These are phyloP conservation scores for Lucilia sericata DNA, from an alignment of 1,140 invertebrate genomes.

Conservation along the genomic window DNA sequence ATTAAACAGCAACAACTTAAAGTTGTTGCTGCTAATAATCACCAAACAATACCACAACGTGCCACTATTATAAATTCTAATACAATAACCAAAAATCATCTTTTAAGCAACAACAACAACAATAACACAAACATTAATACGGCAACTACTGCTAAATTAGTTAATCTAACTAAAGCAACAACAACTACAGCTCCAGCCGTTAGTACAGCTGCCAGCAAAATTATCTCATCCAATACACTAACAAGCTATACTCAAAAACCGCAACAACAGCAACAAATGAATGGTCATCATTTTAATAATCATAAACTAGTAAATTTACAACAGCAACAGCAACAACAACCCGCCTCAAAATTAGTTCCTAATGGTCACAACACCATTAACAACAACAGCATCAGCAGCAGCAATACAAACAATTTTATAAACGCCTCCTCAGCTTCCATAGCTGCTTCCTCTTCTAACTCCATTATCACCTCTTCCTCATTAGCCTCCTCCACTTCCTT, in stretches of 20 bases:
- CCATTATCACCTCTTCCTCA: background rate
- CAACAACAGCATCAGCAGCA: slow-evolving; percentile 42
- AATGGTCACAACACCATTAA: slow-evolving; percentile 43
- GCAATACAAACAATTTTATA: slow-evolving; percentile 2
- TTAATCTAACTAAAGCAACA: background rate
- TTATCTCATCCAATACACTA: background rate
- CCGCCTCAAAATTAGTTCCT: slow-evolving; percentile 46
- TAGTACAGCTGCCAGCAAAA: background rate
- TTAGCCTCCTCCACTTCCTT: background rate
- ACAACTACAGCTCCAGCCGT: background rate
- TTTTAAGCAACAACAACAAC: slow-evolving; percentile 28
- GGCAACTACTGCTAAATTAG: background rate
- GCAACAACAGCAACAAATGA: slow-evolving; percentile 41
- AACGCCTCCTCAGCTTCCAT: background rate
- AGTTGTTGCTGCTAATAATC: background rate
- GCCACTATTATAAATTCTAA: slow-evolving; percentile 27
- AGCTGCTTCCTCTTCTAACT: background rate
- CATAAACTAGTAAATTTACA: background rate
- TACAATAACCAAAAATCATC: slow-evolving; percentile 10
- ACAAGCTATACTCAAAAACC: slow-evolving; percentile 17
- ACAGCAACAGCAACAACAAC: slow-evolving; percentile 39
- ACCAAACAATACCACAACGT: slow-evolving; percentile 36
- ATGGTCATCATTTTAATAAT: background rate
- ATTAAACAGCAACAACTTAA: slow-evolving; percentile 30
- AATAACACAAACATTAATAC: slow-evolving; percentile 3